Base-by-base conservation (phyloP, 1,140 invertebrate genomes). In the Ceratosolen solmsi region DNA sequence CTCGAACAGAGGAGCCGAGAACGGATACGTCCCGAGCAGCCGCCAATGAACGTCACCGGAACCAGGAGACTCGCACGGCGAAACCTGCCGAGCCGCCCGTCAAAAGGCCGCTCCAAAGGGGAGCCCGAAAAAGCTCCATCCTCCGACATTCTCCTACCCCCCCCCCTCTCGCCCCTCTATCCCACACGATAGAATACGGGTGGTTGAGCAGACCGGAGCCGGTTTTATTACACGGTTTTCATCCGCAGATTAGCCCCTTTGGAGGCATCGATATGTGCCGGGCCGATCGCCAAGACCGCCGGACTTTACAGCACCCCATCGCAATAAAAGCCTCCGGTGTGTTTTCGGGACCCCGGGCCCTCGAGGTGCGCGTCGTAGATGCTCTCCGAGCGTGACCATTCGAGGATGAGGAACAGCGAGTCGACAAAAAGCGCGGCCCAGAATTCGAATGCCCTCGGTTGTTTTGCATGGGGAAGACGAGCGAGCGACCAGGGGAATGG, bases 231-330 rank as follows among this genome's bases (percentile, higher is more conserved):
- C 87, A 89, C 56, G 68, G 86, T 88, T 88, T 88, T 87, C 87
- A 88, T 87, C 86, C 86, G 85, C 85, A 87, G 88, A 89, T 89
- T 89, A 89, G 87, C 84, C 88, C 87, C 87, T 88, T 88, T 87
- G 86, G 88, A 88, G 86, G 83, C 85, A 86, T 87, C 86, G 87
- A 88, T 86, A 86, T 83, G 84, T 17, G 22, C 33, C 25, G 56
- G 56, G 46, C 22, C 86, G 85, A 87, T 87, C 38, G 74, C 33
- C 65, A 20, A 54, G 5, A 27, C 84, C 84, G 79, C 74, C 82
- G 49, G 74, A 68, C 78, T 87, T 88, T 89, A 88, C 85, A 85
- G 78, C 88, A 83, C n/a, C 70, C 58, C 84, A 33, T 80, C 80
- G 80, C 85, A 85, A 86, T 88, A 89, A 88, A 88, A 88, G 83